Conservation (phyloP, 2,113 vertebrate species). For the Toxotes jaculatrix region DNA sequence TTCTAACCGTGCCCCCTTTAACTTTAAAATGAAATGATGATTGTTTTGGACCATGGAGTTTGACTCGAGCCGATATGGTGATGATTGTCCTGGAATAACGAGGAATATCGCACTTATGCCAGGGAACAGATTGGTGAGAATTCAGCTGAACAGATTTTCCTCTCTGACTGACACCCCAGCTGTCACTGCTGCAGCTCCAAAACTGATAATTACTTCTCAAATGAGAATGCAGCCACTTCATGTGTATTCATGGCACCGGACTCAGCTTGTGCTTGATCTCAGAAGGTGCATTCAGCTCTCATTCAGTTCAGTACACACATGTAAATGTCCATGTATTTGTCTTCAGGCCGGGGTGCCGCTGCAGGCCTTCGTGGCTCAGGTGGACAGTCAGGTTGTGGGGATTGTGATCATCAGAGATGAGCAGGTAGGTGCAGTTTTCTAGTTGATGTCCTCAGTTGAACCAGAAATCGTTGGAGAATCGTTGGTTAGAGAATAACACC, state of each 20-base stretch:
- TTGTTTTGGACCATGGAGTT: conserved; percentile 34
- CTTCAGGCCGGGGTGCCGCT: conserved; percentile 86
- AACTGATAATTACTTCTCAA: conserved; percentile 65
- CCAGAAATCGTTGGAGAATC: rapidly evolving
- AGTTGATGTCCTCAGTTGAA: not conserved
- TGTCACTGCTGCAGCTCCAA: conserved; percentile 66
- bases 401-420: conserved; percentile 89
- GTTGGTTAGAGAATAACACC: not conserved
- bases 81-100: conserved; percentile 55
- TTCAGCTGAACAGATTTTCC: conserved; percentile 53
- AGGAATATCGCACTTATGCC: conserved; percentile 43
- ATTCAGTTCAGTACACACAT: not conserved
- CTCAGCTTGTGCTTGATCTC: not conserved
- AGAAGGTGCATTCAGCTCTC: not conserved
- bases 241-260: conserved; percentile 48
- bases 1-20: not conserved
- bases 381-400: conserved; percentile 86
- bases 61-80: conserved; percentile 1
- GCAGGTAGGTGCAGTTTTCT: conserved; percentile 83
- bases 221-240: conserved; percentile 54
- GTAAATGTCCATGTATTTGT: not conserved
- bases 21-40: conserved; percentile 17
- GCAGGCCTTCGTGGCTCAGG: conserved; percentile 89
- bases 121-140: conserved; percentile 74
- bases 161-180: conserved; percentile 70